Evolutionary conservation across 2,888 invertebrate genomes (phyloP).

Genomic region (Synergus laeviventris): DNA sequence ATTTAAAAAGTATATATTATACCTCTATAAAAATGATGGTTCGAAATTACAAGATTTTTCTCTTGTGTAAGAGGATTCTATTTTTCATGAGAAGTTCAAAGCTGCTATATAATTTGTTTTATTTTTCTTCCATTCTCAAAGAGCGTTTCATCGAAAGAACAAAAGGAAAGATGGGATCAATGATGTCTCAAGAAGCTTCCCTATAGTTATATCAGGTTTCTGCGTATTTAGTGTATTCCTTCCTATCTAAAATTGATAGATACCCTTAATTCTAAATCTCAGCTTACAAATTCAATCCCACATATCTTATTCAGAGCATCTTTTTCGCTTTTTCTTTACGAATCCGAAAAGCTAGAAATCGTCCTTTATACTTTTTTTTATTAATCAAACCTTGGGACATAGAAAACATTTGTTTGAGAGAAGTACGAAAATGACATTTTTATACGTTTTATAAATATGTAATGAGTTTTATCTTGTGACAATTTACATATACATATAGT

Average conservation of each 20-base stretch:
- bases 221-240: background rate
- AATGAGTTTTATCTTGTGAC: background rate
- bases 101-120: background rate
- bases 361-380: background rate
- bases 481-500: no score
- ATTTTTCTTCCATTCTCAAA: background rate
- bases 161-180: background rate
- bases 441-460: background rate
- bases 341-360: background rate
- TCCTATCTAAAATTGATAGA: background rate
- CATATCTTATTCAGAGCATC: background rate
- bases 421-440: background rate
- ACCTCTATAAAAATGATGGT: background rate
- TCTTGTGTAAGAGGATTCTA: background rate
- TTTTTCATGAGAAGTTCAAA: background rate
- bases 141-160: background rate
- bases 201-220: background rate
- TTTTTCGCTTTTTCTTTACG: background rate
- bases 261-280: no score
- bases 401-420: background rate
- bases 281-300: background rate
- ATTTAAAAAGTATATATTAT: background rate
- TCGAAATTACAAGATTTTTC: background rate
- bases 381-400: background rate
- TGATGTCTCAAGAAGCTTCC: constrained; percentile 8